Evolutionary conservation across 2,113 vertebrate genomes (phyloP).

Genomic region (Thermophis baileyi): DNA sequence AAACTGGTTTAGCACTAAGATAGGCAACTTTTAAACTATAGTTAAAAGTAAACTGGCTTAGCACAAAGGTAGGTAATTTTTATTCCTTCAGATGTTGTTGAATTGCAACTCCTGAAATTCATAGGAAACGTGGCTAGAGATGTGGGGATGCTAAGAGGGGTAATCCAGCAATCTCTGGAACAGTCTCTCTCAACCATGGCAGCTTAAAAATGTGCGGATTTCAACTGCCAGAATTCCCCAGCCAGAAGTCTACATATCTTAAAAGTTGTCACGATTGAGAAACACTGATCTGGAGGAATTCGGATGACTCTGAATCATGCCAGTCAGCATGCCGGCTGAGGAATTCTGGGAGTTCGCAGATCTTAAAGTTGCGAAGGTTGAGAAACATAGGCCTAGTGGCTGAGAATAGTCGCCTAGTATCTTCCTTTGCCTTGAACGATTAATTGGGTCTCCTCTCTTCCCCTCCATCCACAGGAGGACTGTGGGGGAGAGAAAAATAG

Average conservation of each 20-base stretch:
- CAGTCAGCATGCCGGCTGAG: neutral
- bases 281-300: neutral
- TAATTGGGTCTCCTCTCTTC: neutral
- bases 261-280: neutral
- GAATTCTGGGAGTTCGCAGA: neutral
- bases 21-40: no score
- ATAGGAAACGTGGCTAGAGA: no score
- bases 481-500: neutral
- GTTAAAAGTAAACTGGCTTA: no score
- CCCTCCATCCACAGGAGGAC: neutral
- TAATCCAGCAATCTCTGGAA: no score
- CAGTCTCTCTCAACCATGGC: no score
- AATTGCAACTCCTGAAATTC: neutral
- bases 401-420: neutral
- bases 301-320: neutral
- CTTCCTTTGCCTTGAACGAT: neutral
- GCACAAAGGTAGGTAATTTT: neutral
- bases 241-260: neutral
- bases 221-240: neutral
- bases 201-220: neutral
- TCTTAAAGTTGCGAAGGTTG: neutral
- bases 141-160: no score
- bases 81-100: neutral
- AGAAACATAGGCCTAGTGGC: neutral
- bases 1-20: no score